phyloP scores from a whole-genome alignment of 2,113 vertebrate species.

The Triplophysa tibetana region DNA sequence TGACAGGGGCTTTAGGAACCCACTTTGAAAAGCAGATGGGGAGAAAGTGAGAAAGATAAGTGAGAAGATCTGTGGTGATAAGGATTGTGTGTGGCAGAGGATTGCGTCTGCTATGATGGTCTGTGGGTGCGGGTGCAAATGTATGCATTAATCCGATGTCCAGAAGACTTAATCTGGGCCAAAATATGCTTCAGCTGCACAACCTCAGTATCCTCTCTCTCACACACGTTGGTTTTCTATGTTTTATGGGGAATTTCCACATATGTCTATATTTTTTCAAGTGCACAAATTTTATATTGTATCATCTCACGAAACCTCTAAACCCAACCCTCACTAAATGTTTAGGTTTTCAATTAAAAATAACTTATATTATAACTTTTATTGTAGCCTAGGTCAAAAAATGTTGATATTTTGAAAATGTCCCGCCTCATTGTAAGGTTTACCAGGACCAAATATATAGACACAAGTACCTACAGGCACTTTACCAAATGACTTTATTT shows the following conservation, averaged over 20 bases:
- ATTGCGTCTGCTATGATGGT: background rate
- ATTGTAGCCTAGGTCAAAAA: too few species aligned
- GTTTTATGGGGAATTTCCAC: too few species aligned
- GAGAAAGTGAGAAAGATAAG: constrained; percentile 23
- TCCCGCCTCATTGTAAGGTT: too few species aligned
- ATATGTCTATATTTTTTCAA: too few species aligned
- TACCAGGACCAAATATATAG: too few species aligned
- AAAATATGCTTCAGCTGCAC: background rate
- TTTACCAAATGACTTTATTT: constrained; percentile 1
- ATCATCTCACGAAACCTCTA: too few species aligned
- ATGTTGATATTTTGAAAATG: too few species aligned
- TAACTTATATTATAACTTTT: too few species aligned
- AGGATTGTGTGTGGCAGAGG: background rate
- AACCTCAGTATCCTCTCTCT: background rate
- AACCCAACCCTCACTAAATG: too few species aligned
- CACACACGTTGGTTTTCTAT: too few species aligned
- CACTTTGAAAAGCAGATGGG: constrained; percentile 40
- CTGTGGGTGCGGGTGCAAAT: constrained; percentile 28
- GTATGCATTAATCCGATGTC: background rate
- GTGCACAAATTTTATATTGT: too few species aligned
- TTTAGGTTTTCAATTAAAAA: too few species aligned
- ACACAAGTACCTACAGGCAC: background rate
- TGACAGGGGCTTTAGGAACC: background rate
- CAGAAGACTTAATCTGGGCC: constrained; percentile 3
- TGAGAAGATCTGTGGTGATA: background rate